phyloP scores from a whole-genome alignment of 2,113 vertebrate species.

The Sebastes fasciatus region DNA sequence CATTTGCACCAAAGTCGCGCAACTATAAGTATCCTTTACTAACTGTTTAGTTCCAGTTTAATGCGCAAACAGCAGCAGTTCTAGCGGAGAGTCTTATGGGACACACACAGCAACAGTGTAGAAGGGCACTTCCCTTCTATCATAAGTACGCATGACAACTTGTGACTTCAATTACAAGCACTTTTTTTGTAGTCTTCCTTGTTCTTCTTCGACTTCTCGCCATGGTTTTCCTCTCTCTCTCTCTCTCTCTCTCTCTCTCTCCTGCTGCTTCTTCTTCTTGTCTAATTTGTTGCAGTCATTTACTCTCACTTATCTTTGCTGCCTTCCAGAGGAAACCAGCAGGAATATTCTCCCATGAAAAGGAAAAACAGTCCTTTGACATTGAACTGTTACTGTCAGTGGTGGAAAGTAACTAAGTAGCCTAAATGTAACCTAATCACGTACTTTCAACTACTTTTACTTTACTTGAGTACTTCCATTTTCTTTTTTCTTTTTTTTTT shows the following conservation, averaged over 20 bases:
- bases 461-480: too few species aligned
- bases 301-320: constrained; percentile 55
- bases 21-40: constrained; percentile 17
- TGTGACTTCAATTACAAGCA: constrained; percentile 79
- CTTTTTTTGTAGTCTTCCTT: constrained; percentile 40
- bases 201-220: constrained; percentile 17
- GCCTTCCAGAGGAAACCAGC: constrained; percentile 71
- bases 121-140: constrained; percentile 38
- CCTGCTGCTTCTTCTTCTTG: constrained; percentile 3
- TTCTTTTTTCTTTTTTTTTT: too few species aligned
- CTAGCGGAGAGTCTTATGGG: background rate
- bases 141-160: constrained; percentile 71
- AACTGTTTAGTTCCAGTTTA: constrained; percentile 34
- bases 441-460: too few species aligned
- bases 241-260: background rate
- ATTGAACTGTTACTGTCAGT: background rate
- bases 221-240: background rate
- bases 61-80: background rate
- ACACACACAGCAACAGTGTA: background rate
- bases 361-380: background rate
- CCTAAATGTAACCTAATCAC: too few species aligned
- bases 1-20: constrained; percentile 13
- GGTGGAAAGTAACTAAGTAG: too few species aligned
- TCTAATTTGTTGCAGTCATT: constrained; percentile 15
- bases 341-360: constrained; percentile 20